Base-by-base conservation (phyloP, 2,797 vertebrate species). In the Neopelma chrysocephalum region DNA sequence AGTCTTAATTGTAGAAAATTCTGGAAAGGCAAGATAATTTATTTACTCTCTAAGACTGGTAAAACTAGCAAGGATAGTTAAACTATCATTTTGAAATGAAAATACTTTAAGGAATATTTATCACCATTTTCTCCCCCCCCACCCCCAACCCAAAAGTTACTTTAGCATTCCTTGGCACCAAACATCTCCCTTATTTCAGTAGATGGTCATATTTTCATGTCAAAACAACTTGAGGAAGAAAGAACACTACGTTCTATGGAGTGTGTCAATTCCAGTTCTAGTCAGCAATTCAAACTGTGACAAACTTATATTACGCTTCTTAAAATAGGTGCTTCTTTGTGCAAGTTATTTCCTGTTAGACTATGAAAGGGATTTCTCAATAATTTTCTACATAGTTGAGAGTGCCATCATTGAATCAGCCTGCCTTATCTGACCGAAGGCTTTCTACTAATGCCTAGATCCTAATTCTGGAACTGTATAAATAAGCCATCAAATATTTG, bases 91-190 rank as follows among this genome's bases (percentile, higher is more conserved):
- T 96, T 92, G 60, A 95, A 97, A 97, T 92, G 42, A 95, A 97
- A 97, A 87, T 62, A 34, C 40, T 83, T 96, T 95, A 95, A 97
- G 93, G 83, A 94, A 65, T 96, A 97, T 97, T 97, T 96, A 95
- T 94, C 76, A 81, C 36, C 38, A 27, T 83, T 15, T 16, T 23
- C 4, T 10, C 10, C 7, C 50, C 50, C 4, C n/a, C 3, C 21
- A 53, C 43, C 13, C 82, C 34, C 32, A 66, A 64, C 65, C 71
- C 94, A 89, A 62, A 82, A 57, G 97, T 96, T 96, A 58, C 93
- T 97, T 97, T 96, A 97, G 70, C 97, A 95, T 97, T 96, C 96
- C 81, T 97, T 94, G 93, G 94, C 97, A 76, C 53, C 23, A 84
- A 78, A 65, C 6, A 27, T 17, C 19, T 79, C 68, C 40, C 81